These are phyloP conservation scores for Mactromeris polynyma DNA, from an alignment of 2,888 invertebrate genomes.

Conservation along the genomic window DNA sequence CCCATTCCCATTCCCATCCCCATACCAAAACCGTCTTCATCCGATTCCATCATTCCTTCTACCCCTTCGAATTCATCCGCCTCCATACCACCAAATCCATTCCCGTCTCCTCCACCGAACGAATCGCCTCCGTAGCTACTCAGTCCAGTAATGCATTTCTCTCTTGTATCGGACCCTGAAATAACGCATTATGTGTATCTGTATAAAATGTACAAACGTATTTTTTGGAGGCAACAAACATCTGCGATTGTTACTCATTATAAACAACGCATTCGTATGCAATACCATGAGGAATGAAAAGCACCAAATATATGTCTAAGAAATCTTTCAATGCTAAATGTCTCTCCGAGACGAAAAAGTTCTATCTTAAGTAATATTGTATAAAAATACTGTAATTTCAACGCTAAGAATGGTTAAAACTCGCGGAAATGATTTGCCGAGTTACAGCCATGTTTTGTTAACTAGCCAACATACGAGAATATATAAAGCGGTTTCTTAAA, in stretches of 20 bases:
- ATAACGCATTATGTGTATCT: background rate
- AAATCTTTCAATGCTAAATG: no score
- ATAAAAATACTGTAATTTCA: no score
- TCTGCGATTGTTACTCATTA: background rate
- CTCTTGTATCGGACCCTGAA: conserved; percentile 59
- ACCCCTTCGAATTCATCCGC: conserved; percentile 45
- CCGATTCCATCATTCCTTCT: conserved; percentile 23
- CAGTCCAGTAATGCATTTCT: conserved; percentile 52
- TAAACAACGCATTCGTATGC: background rate
- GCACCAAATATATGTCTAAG: background rate
- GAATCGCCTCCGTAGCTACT: conserved; percentile 2
- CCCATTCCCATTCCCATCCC: background rate
- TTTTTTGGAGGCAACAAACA: background rate
- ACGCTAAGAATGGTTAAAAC: no score
- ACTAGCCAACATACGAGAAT: no score
- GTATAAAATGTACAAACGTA: background rate
- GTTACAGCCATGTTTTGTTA: no score
- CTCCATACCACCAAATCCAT: conserved; percentile 30
- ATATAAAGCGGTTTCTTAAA: no score
- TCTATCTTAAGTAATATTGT: no score
- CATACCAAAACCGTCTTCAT: background rate
- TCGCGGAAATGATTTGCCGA: no score
- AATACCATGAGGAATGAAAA: background rate
- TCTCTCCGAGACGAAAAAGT: no score
- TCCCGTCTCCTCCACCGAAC: conserved; percentile 6